Evolutionary conservation across 1,140 invertebrate species (phyloP), one percentile per base, ranked within the genome.

Genomic region (Intoshia linei): DNA sequence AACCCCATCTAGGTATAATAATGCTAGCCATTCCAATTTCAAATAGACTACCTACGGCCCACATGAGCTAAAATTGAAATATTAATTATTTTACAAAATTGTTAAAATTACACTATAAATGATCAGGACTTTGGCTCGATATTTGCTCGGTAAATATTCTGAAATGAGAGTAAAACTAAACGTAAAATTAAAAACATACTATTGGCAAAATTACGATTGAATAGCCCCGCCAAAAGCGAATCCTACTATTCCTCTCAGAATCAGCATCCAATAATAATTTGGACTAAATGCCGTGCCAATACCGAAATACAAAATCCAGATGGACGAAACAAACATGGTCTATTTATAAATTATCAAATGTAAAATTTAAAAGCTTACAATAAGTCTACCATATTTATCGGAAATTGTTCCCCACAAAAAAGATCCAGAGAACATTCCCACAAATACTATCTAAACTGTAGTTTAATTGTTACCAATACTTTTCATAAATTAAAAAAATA

Each of bases 391-490:
- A 64, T 77, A 84, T 52, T 70, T 67, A 51, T 90, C 79, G 55
- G 76, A 79, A 27, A 84, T 62, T 51, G 74, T 74, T 14, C 74
- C 78, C 77, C 78, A 87, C 57, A 84, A 72, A 39, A 74, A 74
- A 10, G 77, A 77, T 50, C 75, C 79, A 15, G 84, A 51, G 72
- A 87, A 83, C 79, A 90, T 90, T 35, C 81, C 79, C 49, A 77
- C 55, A 58, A 84, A 84, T 3, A 87, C 78, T 42, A 77, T 65
- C 74, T 78, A 50, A 40, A 64, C 65, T 49, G 43, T 45, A 32
- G 18, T 38, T 22, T 11, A 18, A 38, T 18, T 10, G 15, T 23
- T 10, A 21, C 10, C 14, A 30, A 17, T 15, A 18, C 13, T 18
- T 30, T 37, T 10, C 22, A 30, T 19, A 13, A 14, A 18, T 30